These are phyloP conservation scores for Azorinus chamasolen DNA, from an alignment of 2,888 invertebrate species.

Conservation along the genomic window DNA sequence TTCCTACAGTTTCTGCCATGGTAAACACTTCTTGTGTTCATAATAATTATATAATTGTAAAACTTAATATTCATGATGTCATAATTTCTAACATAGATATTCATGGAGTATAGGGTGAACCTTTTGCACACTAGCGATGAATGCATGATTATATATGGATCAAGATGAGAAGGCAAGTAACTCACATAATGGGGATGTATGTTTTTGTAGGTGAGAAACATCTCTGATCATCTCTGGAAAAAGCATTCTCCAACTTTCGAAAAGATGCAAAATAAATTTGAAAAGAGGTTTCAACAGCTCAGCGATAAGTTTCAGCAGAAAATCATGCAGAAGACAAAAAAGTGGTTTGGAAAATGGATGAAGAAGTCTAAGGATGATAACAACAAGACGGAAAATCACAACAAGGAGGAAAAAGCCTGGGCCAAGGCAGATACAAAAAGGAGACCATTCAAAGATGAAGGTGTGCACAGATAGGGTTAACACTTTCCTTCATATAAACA, in stretches of 20 bases:
- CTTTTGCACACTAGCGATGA: too few relatives aligned
- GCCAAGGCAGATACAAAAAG: slow-evolving; percentile 15
- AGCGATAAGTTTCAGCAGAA: slow-evolving; percentile 46
- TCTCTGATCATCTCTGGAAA: slow-evolving; percentile 43
- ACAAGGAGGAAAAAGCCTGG: slow-evolving; percentile 2
- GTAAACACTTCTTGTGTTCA: too few relatives aligned
- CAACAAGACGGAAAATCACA: background rate
- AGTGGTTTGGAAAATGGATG: slow-evolving; percentile 32
- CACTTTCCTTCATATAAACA: too few relatives aligned
- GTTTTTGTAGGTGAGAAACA: slow-evolving; percentile 45
- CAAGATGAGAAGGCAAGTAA: too few relatives aligned
- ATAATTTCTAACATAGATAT: too few relatives aligned
- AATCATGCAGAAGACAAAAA: slow-evolving; percentile 32
- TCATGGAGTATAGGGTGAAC: too few relatives aligned
- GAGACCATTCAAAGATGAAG: background rate
- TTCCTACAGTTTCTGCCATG: too few relatives aligned
- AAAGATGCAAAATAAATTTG: slow-evolving; percentile 27
- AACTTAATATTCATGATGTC: too few relatives aligned
- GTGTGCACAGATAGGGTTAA: too few relatives aligned
- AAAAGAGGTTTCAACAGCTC: slow-evolving; percentile 25
- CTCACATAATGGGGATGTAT: too few relatives aligned
- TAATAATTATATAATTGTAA: too few relatives aligned
- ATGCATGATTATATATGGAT: too few relatives aligned
- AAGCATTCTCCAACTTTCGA: slow-evolving; percentile 41
- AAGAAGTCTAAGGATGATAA: background rate